Conservation (phyloP, 2,888 invertebrate genomes). For the Stomorhina lunata region DNA sequence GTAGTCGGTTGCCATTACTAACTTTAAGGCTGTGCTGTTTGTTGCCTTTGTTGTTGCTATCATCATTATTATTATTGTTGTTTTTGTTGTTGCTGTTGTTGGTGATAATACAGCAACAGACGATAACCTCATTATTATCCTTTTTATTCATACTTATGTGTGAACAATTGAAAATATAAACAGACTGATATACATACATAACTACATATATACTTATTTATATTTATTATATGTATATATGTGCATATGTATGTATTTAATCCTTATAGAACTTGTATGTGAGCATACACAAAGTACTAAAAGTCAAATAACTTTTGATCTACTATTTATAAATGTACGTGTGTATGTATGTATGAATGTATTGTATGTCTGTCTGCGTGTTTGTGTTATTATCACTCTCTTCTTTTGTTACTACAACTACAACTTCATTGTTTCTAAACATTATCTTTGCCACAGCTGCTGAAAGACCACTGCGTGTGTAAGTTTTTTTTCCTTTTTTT, state of each 20-base stretch:
- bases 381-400: no score
- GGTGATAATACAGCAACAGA: slow-evolving; percentile 12
- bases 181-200: background rate
- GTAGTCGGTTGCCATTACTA: slow-evolving; percentile 27
- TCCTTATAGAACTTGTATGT: background rate
- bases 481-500: background rate
- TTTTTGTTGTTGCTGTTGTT: slow-evolving; percentile 20
- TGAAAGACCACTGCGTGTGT: background rate
- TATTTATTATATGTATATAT: no score
- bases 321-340: no score
- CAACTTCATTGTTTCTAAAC: background rate
- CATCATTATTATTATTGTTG: background rate
- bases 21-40: no score
- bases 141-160: background rate
- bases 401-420: no score
- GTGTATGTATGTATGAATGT: no score
- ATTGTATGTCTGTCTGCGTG: no score
- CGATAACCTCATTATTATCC: slow-evolving; percentile 21
- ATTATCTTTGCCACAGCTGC: background rate
- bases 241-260: no score
- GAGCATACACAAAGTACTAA: background rate
- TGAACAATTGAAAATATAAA: background rate
- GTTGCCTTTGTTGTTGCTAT: background rate
- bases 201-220: background rate
- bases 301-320: background rate